Evolutionary conservation across 2,797 vertebrate species (phyloP).

Genomic region (Florisuga fusca): DNA sequence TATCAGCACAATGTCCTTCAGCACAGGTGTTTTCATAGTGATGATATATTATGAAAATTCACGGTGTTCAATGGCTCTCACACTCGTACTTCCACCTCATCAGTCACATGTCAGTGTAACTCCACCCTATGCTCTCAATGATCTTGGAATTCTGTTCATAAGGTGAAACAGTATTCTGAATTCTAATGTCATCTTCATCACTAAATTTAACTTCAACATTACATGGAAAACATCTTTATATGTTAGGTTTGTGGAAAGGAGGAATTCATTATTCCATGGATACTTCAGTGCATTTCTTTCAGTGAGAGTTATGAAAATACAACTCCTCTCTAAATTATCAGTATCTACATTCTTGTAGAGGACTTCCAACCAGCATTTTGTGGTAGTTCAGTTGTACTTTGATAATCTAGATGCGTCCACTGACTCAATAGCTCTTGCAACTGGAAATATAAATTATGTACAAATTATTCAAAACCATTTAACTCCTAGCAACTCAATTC

Average conservation of each 20-base stretch:
- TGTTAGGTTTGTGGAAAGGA: background rate
- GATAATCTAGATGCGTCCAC: background rate
- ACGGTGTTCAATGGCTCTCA: conserved; percentile 74
- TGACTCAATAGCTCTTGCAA: background rate
- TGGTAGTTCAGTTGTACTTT: background rate
- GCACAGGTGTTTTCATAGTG: conserved; percentile 77
- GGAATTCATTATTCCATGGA: conserved; percentile 5
- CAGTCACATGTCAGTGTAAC: conserved; percentile 75
- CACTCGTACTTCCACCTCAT: conserved; percentile 76
- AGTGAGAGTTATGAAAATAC: background rate
- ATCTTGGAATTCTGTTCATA: conserved; percentile 63
- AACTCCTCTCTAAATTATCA: background rate
- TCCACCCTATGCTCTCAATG: conserved; percentile 51
- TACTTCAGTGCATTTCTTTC: conserved; percentile 43
- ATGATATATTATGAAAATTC: conserved; percentile 77
- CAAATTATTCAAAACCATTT: background rate
- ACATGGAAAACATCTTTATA: background rate
- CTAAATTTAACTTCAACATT: conserved; percentile 39
- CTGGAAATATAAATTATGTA: background rate
- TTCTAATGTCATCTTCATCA: conserved; percentile 6
- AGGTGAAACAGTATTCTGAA: conserved; percentile 53
- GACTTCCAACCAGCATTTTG: background rate
- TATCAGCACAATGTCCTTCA: conserved; percentile 65
- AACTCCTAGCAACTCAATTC: background rate
- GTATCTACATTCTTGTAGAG: background rate